Conservation (phyloP, 2,113 vertebrate species). For the Burhinus bistriatus region DNA sequence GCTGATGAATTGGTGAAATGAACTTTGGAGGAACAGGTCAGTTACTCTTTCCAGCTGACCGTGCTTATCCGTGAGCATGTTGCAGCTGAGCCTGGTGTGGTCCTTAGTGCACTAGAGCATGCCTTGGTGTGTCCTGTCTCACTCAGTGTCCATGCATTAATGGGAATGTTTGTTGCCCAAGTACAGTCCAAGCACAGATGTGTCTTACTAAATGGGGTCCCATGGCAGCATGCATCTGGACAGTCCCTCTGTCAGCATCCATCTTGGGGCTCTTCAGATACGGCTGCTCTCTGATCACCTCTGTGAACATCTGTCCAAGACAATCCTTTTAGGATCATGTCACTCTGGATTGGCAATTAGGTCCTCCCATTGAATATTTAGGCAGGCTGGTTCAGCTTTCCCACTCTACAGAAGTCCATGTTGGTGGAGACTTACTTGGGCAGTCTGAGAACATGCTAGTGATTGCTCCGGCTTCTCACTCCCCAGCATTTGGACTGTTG, state of each 20-base stretch:
- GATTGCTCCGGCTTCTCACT: neutral
- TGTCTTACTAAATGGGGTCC: neutral
- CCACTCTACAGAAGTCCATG: neutral
- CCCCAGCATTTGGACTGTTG: neutral
- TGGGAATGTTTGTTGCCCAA: neutral
- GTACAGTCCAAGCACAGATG: neutral
- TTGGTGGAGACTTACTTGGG: neutral
- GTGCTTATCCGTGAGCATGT: neutral
- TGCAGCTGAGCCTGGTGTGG: neutral
- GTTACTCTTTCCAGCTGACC: neutral
- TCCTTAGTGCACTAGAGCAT: neutral
- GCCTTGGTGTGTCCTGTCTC: neutral
- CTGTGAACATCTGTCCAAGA: neutral
- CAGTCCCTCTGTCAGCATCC: neutral
- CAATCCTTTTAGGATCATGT: neutral
- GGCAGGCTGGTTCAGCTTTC: neutral
- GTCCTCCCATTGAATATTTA: neutral
- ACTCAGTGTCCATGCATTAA: fast-evolving
- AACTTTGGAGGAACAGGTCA: neutral
- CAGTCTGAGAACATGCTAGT: neutral
- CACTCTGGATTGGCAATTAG: neutral
- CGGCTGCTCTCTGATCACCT: neutral
- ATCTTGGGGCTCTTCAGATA: neutral
- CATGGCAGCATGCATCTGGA: neutral
- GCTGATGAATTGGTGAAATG: neutral